phyloP scores from a whole-genome alignment of 2,888 invertebrate species.

The Drosophila helvetica region DNA sequence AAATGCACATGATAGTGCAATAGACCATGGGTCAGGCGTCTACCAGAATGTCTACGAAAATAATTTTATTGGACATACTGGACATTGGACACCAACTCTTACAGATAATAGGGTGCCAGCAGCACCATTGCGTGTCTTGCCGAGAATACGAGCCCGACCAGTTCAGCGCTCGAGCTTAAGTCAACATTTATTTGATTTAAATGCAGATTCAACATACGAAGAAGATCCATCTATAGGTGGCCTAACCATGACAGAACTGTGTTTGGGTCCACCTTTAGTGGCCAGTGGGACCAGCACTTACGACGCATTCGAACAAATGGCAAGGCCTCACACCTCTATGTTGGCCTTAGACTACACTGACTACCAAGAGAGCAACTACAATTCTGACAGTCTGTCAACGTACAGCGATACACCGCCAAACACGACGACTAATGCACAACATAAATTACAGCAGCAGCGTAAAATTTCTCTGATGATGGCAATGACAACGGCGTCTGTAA shows the following conservation, averaged over 20 bases:
- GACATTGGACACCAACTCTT: conserved; percentile 40
- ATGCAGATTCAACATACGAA: conserved; percentile 17
- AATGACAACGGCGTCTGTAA: conserved; percentile 81
- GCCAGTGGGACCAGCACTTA: conserved; percentile 49
- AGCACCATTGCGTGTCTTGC: conserved; percentile 69
- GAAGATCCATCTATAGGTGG: conserved; percentile 13
- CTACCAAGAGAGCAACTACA: conserved; percentile 86
- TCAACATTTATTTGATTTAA: conserved; percentile 59
- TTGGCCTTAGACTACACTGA: conserved; percentile 86
- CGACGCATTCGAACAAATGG: conserved; percentile 48
- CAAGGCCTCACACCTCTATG: conserved; percentile 79
- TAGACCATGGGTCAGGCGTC: conserved; percentile 59
- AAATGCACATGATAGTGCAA: conserved; percentile 53
- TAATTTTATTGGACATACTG: conserved; percentile 52
- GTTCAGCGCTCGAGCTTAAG: conserved; percentile 35
- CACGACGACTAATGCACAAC: conserved; percentile 52
- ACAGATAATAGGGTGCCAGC: conserved; percentile 86
- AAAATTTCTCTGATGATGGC: conserved; percentile 77
- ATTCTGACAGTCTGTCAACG: conserved; percentile 67
- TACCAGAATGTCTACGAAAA: conserved; percentile 42
- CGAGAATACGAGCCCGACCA: conserved; percentile 56
- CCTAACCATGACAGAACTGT: neutral
- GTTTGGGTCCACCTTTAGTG: conserved; percentile 11
- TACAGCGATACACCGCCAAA: conserved; percentile 72
- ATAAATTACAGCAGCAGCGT: conserved; percentile 66